These are phyloP conservation scores for Hirudinaria manillensis DNA, from an alignment of 2,888 invertebrate genomes.

Conservation along the genomic window DNA sequence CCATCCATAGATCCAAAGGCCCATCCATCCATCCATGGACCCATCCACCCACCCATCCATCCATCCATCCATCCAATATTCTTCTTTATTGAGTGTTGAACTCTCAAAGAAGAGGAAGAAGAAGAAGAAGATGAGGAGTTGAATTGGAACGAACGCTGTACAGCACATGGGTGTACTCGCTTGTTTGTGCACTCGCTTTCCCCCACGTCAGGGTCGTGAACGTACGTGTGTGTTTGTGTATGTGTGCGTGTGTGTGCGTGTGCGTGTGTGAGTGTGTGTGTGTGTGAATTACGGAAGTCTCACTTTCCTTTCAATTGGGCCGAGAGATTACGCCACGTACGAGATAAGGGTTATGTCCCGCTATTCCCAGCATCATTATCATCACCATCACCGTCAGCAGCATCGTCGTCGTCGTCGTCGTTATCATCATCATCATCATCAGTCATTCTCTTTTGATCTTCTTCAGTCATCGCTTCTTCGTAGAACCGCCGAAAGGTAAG, in stretches of 20 bases:
- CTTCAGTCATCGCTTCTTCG: neutral
- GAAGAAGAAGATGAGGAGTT: too few species aligned
- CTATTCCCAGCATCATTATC: conserved; percentile 2
- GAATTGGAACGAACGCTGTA: too few species aligned
- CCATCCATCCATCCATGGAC: too few species aligned
- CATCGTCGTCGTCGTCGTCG: conserved; percentile 24
- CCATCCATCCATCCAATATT: too few species aligned
- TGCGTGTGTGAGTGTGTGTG: conserved; percentile 14
- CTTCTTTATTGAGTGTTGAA: too few species aligned
- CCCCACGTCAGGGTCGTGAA: neutral
- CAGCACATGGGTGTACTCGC: too few species aligned
- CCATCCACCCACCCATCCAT: too few species aligned
- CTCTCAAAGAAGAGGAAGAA: too few species aligned
- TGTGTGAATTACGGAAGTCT: neutral
- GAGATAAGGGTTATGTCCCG: neutral
- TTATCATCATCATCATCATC: conserved; percentile 29
- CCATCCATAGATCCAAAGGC: too few species aligned
- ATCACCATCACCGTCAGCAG: conserved; percentile 24
- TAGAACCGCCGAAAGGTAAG: neutral
- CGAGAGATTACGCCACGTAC: neutral
- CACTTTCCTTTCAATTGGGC: neutral
- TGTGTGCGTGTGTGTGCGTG: conserved; percentile 21
- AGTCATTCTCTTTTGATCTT: conserved; percentile 1
- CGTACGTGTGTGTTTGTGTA: neutral
- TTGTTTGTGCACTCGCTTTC: too few species aligned